Evolutionary conservation across 2,113 vertebrate genomes (phyloP), one percentile per base, ranked within the genome.

Genomic region (Tylochromis polylepis): DNA sequence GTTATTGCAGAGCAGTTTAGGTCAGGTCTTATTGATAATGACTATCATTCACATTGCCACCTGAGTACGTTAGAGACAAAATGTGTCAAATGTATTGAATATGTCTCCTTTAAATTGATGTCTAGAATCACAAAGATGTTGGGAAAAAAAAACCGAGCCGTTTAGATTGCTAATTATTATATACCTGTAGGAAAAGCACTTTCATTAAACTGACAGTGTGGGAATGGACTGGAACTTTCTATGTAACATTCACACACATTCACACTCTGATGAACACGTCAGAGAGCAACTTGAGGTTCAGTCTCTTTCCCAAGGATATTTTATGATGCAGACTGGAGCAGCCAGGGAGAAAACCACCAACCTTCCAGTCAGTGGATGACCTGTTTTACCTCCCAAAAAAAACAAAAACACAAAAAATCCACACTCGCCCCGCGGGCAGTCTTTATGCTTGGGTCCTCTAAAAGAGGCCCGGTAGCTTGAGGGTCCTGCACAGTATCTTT

Each of bases 1-100:
- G 78, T 79, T 91, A 83, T 24, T 85, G 77, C 55, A 70, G 57
- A 86, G 57, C 11, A 82, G 72, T 49, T 90, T 11, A 31, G 83
- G 79, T 56, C 77, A 81, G 53, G 65, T 77, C 70, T 27, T n/a
- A 38, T 7, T 81, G 62, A 83, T 29, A 56, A 59, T n/a, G n/a
- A 78, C n/a, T 14, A 10, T 46, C 84, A 84, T 58, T 59, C 15
- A 2, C 43, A 12, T 24, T 18, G 53, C 16, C 41, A 43, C 12
- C 5, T n/a, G 4, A 77, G 31, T 43, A 5, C 34, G 41, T 77
- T 20, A 20, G 16, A 81, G 79, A 29, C 53, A 8, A 7, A 56
- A 22, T 24, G 11, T 38, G 36, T 14, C 29, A 4, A 7, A 43
- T 10, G 11, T 18, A 16, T 7, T 49, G 41, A 49, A 49, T 49